phyloP scores from a whole-genome alignment of 2,888 invertebrate species.

The Stramonita haemastoma region DNA sequence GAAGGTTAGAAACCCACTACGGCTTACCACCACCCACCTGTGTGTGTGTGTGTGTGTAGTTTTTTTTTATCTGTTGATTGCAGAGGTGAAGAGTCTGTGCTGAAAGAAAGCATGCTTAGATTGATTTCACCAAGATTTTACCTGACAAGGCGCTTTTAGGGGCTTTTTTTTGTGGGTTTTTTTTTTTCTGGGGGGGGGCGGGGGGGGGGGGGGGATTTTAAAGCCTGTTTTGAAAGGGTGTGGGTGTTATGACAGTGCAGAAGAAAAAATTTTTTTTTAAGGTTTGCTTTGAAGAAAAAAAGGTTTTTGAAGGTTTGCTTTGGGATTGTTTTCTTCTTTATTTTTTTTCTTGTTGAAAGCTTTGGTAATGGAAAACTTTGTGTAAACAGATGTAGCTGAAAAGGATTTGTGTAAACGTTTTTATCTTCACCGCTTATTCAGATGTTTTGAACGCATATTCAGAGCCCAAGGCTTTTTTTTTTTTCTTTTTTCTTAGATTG shows the following conservation, averaged over 20 bases:
- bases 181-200: too few species aligned
- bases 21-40: background rate
- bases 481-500: background rate
- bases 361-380: background rate
- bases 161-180: too few species aligned
- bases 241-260: background rate
- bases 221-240: too few species aligned
- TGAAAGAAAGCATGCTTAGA: background rate
- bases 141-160: too few species aligned
- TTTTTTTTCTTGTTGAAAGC: background rate
- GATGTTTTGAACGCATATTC: background rate
- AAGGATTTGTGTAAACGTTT: too few species aligned
- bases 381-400: too few species aligned
- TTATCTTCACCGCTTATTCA: too few species aligned
- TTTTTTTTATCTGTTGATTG: background rate
- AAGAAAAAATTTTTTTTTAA: background rate
- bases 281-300: background rate
- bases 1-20: slow-evolving; percentile 45
- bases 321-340: background rate
- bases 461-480: background rate
- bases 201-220: too few species aligned
- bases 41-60: background rate
- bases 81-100: background rate
- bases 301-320: background rate
- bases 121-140: too few species aligned